Evolutionary conservation across 1,140 invertebrate genomes (phyloP).

Genomic region (Leptinotarsa undecemlineata): DNA sequence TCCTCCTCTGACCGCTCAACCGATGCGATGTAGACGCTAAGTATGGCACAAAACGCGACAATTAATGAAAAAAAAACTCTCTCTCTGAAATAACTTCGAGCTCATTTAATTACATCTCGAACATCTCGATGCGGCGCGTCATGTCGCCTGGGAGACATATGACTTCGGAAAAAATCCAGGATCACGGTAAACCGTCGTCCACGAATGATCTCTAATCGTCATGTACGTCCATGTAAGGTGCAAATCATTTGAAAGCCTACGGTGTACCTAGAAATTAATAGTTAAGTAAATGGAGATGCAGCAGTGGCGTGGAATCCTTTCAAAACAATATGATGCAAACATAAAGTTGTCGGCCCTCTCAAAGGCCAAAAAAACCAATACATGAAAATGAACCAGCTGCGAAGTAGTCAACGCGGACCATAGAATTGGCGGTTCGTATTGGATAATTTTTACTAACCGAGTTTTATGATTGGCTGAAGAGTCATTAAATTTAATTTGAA

Average conservation of each 20-base stretch:
- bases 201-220: not conserved
- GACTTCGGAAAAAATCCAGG: not conserved
- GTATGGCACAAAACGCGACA: not conserved
- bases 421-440: too few species aligned
- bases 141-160: not conserved
- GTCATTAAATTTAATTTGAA: too few species aligned
- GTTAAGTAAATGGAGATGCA: not conserved
- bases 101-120: not conserved
- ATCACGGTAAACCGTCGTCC: not conserved
- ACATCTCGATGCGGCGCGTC: not conserved
- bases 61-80: not conserved
- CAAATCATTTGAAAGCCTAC: not conserved
- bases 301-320: not conserved
- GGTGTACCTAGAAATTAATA: slow-evolving; percentile 2
- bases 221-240: not conserved
- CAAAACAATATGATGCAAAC: too few species aligned
- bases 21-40: not conserved
- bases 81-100: slow-evolving; percentile 3
- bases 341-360: too few species aligned
- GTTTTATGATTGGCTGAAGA: too few species aligned
- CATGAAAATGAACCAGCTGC: too few species aligned
- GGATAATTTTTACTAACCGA: too few species aligned
- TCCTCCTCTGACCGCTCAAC: not conserved
- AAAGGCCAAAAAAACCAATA: too few species aligned
- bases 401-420: too few species aligned